Percentiles rank a stretch among this genome's conserved stretches.
Conservation (phyloP, 2,797 vertebrate genomes). For the Pseudochirops corinnae region DNA sequence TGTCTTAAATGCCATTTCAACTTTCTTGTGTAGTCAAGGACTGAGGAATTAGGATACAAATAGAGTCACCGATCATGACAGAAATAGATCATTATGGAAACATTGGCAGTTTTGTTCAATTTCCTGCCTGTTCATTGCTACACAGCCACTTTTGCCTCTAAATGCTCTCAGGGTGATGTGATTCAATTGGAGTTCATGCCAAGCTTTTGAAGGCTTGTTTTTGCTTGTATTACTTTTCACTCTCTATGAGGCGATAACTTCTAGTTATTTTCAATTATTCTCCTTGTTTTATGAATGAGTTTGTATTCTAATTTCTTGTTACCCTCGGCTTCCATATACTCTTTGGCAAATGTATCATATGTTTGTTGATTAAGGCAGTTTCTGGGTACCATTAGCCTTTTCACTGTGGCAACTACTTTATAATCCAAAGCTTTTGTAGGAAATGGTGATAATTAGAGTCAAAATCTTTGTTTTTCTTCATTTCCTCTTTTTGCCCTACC, state of each 20-base stretch:
- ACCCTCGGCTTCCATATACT: background rate
- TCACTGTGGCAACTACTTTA: background rate
- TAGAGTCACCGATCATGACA: background rate
- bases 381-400: background rate
- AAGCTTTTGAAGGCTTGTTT: background rate
- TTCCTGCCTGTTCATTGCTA: background rate
- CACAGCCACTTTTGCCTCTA: background rate
- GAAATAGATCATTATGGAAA: background rate
- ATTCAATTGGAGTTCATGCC: background rate
- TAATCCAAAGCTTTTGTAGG: background rate
- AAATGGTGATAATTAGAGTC: background rate
- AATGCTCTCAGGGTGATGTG: background rate
- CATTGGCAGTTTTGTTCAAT: background rate
- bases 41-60: background rate
- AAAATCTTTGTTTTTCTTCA: background rate
- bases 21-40: background rate
- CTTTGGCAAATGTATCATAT: background rate
- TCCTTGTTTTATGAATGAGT: background rate
- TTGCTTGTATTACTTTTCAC: background rate
- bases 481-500: background rate
- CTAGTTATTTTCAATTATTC: background rate
- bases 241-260: background rate
- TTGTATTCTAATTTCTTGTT: background rate
- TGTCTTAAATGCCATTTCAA: background rate
- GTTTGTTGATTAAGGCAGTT: background rate